phyloP scores from a whole-genome alignment of 2,797 vertebrate genomes.

The Amazona finschi region DNA sequence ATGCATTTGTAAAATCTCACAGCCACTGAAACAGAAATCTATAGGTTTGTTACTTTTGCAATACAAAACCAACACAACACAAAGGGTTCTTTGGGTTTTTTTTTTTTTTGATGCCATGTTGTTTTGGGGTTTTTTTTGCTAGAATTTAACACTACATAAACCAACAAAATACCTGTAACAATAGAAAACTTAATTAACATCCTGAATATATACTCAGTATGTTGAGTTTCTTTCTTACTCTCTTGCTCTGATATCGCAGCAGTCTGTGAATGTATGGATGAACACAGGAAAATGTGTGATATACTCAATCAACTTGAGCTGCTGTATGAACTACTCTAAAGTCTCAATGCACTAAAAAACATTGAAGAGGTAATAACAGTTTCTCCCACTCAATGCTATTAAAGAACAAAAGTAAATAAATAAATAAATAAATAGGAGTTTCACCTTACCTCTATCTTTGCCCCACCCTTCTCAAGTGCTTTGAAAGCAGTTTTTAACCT shows the following conservation, averaged over 20 bases:
- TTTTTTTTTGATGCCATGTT: neutral
- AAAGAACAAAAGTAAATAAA: neutral
- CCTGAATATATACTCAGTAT: neutral
- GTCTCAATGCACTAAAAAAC: neutral
- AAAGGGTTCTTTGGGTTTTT: rapidly evolving
- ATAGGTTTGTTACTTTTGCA: neutral
- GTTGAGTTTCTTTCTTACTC: neutral
- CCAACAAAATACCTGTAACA: neutral
- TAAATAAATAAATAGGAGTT: neutral
- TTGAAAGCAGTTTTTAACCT: neutral
- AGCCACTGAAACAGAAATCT: neutral
- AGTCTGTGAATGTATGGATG: neutral
- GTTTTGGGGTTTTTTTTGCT: neutral
- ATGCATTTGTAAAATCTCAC: neutral
- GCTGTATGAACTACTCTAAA: neutral
- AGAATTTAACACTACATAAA: neutral
- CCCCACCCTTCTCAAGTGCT: neutral
- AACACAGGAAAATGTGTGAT: neutral
- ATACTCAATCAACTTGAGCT: neutral
- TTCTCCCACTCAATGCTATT: neutral
- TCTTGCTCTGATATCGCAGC: neutral
- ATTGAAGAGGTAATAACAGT: neutral
- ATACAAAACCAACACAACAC: neutral
- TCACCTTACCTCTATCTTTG: neutral
- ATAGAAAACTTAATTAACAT: neutral